These are phyloP conservation scores for Limnephilus rhombicus DNA, from an alignment of 2,888 invertebrate genomes.

Conservation along the genomic window DNA sequence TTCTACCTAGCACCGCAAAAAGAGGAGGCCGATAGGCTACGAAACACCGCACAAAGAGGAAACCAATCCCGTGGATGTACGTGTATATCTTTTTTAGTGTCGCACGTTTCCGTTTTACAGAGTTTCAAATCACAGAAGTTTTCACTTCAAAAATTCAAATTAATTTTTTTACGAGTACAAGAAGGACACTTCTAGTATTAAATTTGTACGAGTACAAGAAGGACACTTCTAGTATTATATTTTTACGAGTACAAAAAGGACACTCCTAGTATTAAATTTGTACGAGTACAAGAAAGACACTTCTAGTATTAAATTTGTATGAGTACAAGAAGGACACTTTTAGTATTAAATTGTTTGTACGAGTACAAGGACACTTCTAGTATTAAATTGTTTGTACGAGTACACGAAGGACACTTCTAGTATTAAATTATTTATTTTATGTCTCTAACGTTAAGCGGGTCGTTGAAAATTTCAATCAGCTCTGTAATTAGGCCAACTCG, in stretches of 20 bases:
- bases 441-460: not conserved
- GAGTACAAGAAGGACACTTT: too few relatives aligned
- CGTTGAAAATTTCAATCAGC: not conserved
- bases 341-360: not conserved
- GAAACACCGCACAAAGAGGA: too few relatives aligned
- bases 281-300: too few relatives aligned
- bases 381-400: not conserved
- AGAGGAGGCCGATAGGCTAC: too few relatives aligned
- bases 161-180: too few relatives aligned
- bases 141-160: too few relatives aligned
- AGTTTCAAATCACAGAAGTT: too few relatives aligned
- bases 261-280: not conserved
- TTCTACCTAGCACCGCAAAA: too few relatives aligned
- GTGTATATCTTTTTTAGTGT: too few relatives aligned
- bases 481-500: not conserved
- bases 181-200: not conserved
- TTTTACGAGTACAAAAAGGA: not conserved
- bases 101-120: too few relatives aligned
- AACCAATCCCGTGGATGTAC: too few relatives aligned
- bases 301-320: not conserved
- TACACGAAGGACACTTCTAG: not conserved
- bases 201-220: not conserved
- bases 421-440: not conserved
- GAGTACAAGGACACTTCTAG: not conserved
- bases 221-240: not conserved